Base-by-base conservation (phyloP, 2,888 invertebrate genomes). In the Lutraria lutraria region DNA sequence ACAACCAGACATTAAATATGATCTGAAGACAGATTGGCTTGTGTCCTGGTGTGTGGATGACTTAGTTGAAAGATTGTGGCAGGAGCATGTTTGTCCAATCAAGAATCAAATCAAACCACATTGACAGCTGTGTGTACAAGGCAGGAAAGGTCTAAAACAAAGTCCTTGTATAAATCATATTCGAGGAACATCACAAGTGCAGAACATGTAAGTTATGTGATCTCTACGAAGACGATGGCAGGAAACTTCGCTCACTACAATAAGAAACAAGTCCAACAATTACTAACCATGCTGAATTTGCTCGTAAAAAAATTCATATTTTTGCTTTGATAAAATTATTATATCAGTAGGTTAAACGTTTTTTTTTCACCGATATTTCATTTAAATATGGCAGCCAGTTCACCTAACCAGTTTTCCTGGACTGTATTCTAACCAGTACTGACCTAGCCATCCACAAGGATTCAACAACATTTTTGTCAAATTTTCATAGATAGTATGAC, bases 241-340 rank as follows among this genome's bases (percentile, higher is more conserved):
- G 89, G 83, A 90, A 92, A 90, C 92, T 92, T 82, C 82, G 88
- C 83, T 90, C 92, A 92, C 92, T 92, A 90, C 72, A 92, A 90
- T 25, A 53, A 43, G 31, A 84, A 52, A 83, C 43, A 54, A 54
- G 13, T 53, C n/a, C 0, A 12, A 76, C n/a, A 21, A 21, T 56
- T 56, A 56, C 1, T 56, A 43, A 43, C 43, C 2, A 43, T 43
- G 43, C 43, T 43, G 4, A 43, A 43, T 43, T 43, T 43, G 43
- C 43, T 43, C 43, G n/a, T n/a, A n/a, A n/a, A n/a, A n/a, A n/a
- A n/a, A n/a, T n/a, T n/a, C n/a, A n/a, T n/a, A n/a, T n/a, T n/a
- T n/a, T n/a, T n/a, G n/a, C n/a, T n/a, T n/a, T n/a, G n/a, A n/a
- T n/a, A n/a, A n/a, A n/a, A n/a, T n/a, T n/a, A n/a, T n/a, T n/a